phyloP scores from a whole-genome alignment of 2,113 vertebrate species.

The Pholis gunnellus region DNA sequence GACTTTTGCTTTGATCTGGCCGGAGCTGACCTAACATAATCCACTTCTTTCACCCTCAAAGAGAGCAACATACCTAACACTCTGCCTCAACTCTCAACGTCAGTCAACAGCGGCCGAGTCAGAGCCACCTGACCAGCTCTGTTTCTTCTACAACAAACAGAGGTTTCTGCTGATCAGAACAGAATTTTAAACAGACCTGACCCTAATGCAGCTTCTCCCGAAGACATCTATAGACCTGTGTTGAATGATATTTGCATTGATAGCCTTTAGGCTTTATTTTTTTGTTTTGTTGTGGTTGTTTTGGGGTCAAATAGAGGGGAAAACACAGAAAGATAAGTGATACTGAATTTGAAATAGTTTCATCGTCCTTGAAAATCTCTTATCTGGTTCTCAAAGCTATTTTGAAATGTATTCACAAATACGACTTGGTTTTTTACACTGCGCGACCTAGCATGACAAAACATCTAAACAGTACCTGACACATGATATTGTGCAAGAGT shows the following conservation, averaged over 20 bases:
- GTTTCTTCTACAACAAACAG: conserved; percentile 35
- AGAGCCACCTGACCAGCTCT: conserved; percentile 24
- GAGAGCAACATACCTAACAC: conserved; percentile 54
- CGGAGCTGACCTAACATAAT: conserved; percentile 70
- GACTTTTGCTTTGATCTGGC: conserved; percentile 75
- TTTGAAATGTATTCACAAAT: conserved; percentile 25
- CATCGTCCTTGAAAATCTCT: not conserved
- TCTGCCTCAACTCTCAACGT: conserved; percentile 60
- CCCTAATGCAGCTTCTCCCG: conserved; percentile 9
- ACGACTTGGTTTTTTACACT: not conserved
- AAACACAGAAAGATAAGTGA: conserved; percentile 11
- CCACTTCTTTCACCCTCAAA: conserved; percentile 67
- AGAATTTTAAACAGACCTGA: conserved; percentile 36
- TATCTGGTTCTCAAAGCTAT: not conserved
- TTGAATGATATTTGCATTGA: conserved; percentile 16
- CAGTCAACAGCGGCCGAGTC: conserved; percentile 29
- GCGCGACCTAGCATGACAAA: conserved; percentile 32
- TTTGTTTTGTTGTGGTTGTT: not conserved
- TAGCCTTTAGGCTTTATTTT: not conserved
- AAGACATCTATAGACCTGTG: conserved; percentile 4
- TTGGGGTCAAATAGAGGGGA: not conserved
- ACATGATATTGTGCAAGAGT: conserved; percentile 52
- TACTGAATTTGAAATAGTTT: conserved; percentile 18
- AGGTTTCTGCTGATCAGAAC: conserved; percentile 36
- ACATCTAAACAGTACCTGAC: conserved; percentile 66